phyloP scores from a whole-genome alignment of 1,140 invertebrate species.

The Whitmania pigra region DNA sequence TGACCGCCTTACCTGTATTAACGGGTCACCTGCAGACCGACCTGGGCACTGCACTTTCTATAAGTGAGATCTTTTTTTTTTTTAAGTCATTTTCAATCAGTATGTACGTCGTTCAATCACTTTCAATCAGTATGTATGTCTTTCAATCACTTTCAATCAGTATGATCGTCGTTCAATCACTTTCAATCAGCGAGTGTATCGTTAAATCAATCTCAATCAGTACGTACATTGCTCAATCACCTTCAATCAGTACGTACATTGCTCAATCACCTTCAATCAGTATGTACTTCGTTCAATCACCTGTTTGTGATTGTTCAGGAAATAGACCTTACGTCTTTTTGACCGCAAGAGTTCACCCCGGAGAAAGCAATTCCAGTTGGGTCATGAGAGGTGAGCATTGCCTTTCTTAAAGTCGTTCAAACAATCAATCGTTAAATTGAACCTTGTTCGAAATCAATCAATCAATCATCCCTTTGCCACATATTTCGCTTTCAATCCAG shows the following conservation, averaged over 20 bases:
- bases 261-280: not conserved
- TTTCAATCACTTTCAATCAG: not conserved
- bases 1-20: slow-evolving; percentile 55
- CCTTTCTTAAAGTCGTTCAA: too few relatives aligned
- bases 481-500: slow-evolving; percentile 30
- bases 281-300: not conserved
- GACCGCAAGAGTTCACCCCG: slow-evolving; percentile 70
- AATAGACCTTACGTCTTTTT: slow-evolving; percentile 51
- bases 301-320: slow-evolving; percentile 24
- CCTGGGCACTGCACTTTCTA: too few relatives aligned
- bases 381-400: slow-evolving; percentile 59
- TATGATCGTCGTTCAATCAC: not conserved
- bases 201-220: not conserved
- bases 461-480: too few relatives aligned
- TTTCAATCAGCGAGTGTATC: not conserved
- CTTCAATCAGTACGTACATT: not conserved
- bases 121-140: not conserved
- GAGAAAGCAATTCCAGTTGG: slow-evolving; percentile 77
- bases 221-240: not conserved
- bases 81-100: not conserved
- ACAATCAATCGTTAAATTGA: too few relatives aligned
- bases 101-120: not conserved
- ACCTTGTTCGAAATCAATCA: too few relatives aligned
- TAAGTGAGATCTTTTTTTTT: too few relatives aligned
- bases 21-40: not conserved